A percentile compares a stretch with the other conserved stretches of the same genome.
These are phyloP conservation scores for Malacosoma neustria DNA, from an alignment of 2,888 invertebrate genomes.

Conservation along the genomic window DNA sequence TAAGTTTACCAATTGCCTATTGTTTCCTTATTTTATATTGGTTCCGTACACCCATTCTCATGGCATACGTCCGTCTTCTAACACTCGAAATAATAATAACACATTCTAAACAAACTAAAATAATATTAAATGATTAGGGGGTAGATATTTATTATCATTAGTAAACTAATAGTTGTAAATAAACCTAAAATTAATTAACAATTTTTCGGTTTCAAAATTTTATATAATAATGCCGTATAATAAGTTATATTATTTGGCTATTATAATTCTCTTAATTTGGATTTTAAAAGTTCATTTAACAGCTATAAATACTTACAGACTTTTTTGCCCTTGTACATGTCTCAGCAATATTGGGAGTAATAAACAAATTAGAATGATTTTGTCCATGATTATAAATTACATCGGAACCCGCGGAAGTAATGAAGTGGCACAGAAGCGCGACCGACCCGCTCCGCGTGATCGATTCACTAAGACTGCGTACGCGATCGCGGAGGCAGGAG, in stretches of 20 bases:
- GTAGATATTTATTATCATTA: too few relatives aligned
- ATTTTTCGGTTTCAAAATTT: too few relatives aligned
- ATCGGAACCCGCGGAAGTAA: constrained; percentile 29
- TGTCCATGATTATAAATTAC: constrained; percentile 45
- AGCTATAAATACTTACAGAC: not conserved
- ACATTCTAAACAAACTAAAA: too few relatives aligned
- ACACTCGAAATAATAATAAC: too few relatives aligned
- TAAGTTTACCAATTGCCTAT: constrained; percentile 39
- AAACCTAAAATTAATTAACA: too few relatives aligned
- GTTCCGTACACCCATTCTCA: constrained; percentile 8
- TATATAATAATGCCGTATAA: too few relatives aligned
- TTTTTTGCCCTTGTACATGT: constrained; percentile 41
- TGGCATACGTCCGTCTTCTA: too few relatives aligned
- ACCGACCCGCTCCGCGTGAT: constrained; percentile 51
- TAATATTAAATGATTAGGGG: too few relatives aligned
- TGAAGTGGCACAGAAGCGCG: constrained; percentile 26
- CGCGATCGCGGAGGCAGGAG: constrained; percentile 25
- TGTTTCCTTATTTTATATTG: constrained; percentile 34
- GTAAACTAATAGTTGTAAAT: too few relatives aligned
- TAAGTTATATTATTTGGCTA: too few relatives aligned
- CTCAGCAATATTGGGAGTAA: constrained; percentile 30
- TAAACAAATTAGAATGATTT: constrained; percentile 32
- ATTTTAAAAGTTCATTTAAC: too few relatives aligned
- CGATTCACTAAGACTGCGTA: constrained; percentile 49
- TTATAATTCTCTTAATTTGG: too few relatives aligned